phyloP scores from a whole-genome alignment of 1,140 invertebrate genomes.

The Caenorhabditis latens region DNA sequence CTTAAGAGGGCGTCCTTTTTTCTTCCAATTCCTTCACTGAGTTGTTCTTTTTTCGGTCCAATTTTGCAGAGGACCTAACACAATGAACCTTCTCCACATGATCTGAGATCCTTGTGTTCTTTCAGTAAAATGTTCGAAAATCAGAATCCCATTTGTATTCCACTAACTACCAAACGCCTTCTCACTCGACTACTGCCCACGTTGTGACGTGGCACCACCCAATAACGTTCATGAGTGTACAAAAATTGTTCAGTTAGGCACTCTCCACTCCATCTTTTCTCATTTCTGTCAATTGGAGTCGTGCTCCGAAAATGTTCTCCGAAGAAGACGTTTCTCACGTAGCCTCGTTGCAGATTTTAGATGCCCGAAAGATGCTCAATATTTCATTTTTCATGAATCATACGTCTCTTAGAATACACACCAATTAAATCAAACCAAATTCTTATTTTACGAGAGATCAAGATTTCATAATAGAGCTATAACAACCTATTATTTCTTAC shows the following conservation, averaged over 20 bases:
- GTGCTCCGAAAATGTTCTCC: too few species aligned
- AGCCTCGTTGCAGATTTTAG: too few species aligned
- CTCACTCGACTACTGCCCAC: not conserved
- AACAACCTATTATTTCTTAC: not conserved
- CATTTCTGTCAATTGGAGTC: not conserved
- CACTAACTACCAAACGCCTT: too few species aligned
- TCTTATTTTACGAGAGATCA: not conserved
- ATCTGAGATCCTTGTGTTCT: not conserved
- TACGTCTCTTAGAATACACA: too few species aligned
- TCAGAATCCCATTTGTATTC: too few species aligned
- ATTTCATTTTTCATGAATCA: too few species aligned
- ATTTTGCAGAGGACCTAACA: conserved; percentile 24
- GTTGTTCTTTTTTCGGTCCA: conserved; percentile 12
- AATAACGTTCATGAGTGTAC: not conserved
- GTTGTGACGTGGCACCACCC: not conserved
- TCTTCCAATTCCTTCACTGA: conserved; percentile 18
- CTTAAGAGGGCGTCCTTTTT: not conserved
- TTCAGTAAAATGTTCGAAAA: not conserved
- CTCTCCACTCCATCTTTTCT: not conserved
- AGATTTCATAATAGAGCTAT: conserved; percentile 24
- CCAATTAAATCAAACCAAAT: too few species aligned
- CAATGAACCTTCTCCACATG: not conserved
- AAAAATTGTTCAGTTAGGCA: not conserved
- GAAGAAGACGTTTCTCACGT: too few species aligned
- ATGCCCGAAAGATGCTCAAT: too few species aligned